Evolutionary conservation across 2,797 vertebrate genomes (phyloP).

Genomic region (Cottoperca gobio): DNA sequence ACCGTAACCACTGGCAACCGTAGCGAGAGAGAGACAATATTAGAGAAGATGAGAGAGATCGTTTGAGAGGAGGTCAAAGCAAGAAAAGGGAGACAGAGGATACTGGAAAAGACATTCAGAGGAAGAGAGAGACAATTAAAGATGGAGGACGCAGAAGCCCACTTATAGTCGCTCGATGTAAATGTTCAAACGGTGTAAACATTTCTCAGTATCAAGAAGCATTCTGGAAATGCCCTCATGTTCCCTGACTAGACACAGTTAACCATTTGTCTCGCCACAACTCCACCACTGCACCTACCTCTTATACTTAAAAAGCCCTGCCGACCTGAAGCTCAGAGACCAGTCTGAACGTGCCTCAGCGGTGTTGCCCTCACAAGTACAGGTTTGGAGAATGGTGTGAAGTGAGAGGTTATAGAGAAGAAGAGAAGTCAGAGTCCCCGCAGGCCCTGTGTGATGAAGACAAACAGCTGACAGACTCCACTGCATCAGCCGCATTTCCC

Average conservation of each 20-base stretch:
- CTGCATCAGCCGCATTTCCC: conserved; percentile 56
- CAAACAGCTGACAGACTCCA: conserved; percentile 68
- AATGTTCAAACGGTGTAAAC: conserved; percentile 17
- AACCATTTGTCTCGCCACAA: conserved; percentile 55
- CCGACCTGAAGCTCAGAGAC: conserved; percentile 56
- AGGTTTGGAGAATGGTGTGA: conserved; percentile 61
- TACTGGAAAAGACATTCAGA: neutral
- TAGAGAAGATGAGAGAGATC: conserved; percentile 82
- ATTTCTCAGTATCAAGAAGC: conserved; percentile 18
- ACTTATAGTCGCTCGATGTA: conserved; percentile 12
- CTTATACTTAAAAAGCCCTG: conserved; percentile 55
- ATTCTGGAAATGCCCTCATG: conserved; percentile 33
- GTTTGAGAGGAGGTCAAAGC: conserved; percentile 70
- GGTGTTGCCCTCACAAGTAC: conserved; percentile 59
- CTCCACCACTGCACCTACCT: conserved; percentile 57
- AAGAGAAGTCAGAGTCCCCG: conserved; percentile 51
- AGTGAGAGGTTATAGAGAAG: conserved; percentile 57
- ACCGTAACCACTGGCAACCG: conserved; percentile 86
- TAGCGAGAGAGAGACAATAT: conserved; percentile 61
- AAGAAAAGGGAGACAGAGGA: conserved; percentile 30
- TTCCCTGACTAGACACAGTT: conserved; percentile 43
- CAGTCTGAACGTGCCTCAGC: conserved; percentile 69
- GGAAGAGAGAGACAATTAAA: conserved; percentile 62
- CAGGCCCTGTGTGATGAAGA: conserved; percentile 64
- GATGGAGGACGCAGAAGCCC: neutral